These are phyloP conservation scores for Drosophila guanche DNA, from an alignment of 1,140 invertebrate species.

Conservation along the genomic window DNA sequence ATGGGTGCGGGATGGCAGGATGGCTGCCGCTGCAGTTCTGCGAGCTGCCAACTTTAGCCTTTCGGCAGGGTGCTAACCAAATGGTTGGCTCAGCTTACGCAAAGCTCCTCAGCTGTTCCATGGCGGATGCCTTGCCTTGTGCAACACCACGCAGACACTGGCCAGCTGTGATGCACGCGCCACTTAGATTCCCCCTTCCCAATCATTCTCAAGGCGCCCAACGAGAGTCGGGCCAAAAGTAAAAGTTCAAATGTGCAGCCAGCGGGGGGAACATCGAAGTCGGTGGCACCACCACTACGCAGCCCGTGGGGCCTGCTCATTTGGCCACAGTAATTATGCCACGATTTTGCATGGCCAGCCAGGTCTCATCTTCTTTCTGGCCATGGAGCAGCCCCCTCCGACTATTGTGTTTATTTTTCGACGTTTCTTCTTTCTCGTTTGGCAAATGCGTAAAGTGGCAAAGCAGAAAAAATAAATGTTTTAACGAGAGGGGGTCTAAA, in stretches of 20 bases:
- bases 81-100: conserved; percentile 54
- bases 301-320: conserved; percentile 25
- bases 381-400: conserved; percentile 37
- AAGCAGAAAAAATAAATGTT: conserved; percentile 39
- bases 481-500: conserved; percentile 44
- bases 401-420: conserved; percentile 23
- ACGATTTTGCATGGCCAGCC: conserved; percentile 46
- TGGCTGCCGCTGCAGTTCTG: conserved; percentile 42
- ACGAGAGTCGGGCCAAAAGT: conserved; percentile 46
- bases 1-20: no score
- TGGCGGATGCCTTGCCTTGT: conserved; percentile 32
- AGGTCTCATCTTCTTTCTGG: conserved; percentile 55
- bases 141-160: conserved; percentile 34
- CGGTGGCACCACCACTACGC: conserved; percentile 14
- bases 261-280: conserved; percentile 28
- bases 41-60: conserved; percentile 70
- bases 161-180: conserved; percentile 28
- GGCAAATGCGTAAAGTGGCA: conserved; percentile 42
- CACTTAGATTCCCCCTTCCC: conserved; percentile 15
- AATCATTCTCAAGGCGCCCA: conserved; percentile 46
- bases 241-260: conserved; percentile 55
- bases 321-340: conserved; percentile 39
- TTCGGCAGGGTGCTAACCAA: conserved; percentile 62
- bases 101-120: conserved; percentile 42
- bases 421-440: conserved; percentile 3